These are phyloP conservation scores for Eospalax fontanierii DNA, from an alignment of 2,797 vertebrate genomes.

Conservation along the genomic window DNA sequence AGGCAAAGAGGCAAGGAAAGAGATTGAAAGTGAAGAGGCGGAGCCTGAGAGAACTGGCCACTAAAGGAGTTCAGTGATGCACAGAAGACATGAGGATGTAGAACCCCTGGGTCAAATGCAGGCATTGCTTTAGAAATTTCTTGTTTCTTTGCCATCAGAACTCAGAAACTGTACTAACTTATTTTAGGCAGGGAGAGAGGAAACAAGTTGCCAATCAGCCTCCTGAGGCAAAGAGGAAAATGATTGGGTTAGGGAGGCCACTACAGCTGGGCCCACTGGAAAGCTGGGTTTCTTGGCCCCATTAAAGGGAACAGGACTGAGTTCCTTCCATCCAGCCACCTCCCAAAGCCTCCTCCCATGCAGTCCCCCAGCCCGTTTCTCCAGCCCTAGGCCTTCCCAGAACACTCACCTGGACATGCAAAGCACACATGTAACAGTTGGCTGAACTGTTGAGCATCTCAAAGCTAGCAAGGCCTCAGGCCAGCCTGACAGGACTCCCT, in stretches of 20 bases:
- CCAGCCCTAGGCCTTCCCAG: neutral
- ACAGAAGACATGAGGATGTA: neutral
- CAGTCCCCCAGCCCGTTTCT: neutral
- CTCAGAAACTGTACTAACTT: neutral
- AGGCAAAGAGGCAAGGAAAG: neutral
- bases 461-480: neutral
- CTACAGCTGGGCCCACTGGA: too few relatives aligned
- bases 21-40: neutral
- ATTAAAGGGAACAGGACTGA: neutral
- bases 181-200: neutral
- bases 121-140: slow-evolving; percentile 30
- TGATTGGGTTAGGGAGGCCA: neutral
- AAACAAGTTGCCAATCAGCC: neutral
- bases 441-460: neutral
- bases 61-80: neutral
- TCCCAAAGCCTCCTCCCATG: neutral
- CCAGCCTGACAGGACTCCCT: neutral
- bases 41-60: neutral
- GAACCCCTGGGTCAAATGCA: slow-evolving; percentile 11
- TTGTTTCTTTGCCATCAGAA: neutral
- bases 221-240: neutral
- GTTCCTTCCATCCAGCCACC: neutral
- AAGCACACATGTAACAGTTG: neutral
- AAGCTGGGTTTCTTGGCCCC: too few relatives aligned
- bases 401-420: neutral